Conservation (phyloP, 1,140 invertebrate genomes). For the Zaprionus vittiger region DNA sequence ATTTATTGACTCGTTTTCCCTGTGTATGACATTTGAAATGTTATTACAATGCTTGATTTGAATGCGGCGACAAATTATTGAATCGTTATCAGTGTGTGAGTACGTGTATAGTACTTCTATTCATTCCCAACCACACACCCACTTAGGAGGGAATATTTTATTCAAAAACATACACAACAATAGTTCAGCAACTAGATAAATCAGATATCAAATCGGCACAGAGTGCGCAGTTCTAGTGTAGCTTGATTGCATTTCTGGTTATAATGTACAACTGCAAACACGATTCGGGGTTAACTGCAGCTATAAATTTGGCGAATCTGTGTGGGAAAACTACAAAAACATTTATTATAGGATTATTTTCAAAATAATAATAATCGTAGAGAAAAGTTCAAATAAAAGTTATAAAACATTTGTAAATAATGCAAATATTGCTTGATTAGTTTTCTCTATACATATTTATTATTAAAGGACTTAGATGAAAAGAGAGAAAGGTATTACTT, state of each 20-base stretch:
- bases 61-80: conserved; percentile 69
- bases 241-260: conserved; percentile 8
- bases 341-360: background rate
- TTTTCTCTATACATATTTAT: too few relatives aligned
- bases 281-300: background rate
- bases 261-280: background rate
- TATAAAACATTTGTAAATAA: background rate
- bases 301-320: background rate
- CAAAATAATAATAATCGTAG: background rate
- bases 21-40: conserved; percentile 66
- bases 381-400: background rate
- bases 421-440: background rate
- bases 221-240: background rate
- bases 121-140: background rate
- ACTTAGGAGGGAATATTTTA: background rate
- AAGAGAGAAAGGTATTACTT: too few relatives aligned
- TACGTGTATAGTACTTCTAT: background rate
- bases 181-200: conserved; percentile 6
- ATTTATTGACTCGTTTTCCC: conserved; percentile 74
- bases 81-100: conserved; percentile 17
- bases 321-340: background rate
- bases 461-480: too few relatives aligned
- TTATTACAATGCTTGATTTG: conserved; percentile 76
- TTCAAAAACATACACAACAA: conserved; percentile 4
- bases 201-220: conserved; percentile 1